These are phyloP conservation scores for Ceratina japonica DNA, from an alignment of 1,140 invertebrate species.

Conservation along the genomic window DNA sequence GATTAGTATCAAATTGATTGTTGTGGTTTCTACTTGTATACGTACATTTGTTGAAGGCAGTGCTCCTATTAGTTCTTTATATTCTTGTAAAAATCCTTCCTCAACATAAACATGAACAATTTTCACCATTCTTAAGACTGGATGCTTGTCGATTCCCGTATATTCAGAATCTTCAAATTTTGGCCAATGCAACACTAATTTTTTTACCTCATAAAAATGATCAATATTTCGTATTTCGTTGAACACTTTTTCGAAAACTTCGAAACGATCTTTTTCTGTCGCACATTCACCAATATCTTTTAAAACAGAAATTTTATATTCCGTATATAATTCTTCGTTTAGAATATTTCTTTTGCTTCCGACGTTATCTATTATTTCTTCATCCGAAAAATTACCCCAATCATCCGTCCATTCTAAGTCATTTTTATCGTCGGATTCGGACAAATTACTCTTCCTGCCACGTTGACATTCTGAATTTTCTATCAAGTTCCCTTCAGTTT, in stretches of 20 bases:
- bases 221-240: conserved; percentile 60
- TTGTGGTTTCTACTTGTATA: conserved; percentile 25
- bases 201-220: conserved; percentile 68
- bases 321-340: conserved; percentile 22
- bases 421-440: conserved; percentile 33
- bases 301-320: neutral
- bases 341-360: conserved; percentile 33
- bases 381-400: conserved; percentile 70
- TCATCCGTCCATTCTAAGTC: conserved; percentile 66
- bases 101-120: conserved; percentile 51
- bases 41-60: conserved; percentile 63
- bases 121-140: conserved; percentile 66
- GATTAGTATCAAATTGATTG: conserved; percentile 26
- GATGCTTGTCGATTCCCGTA: conserved; percentile 63
- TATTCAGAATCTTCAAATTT: conserved; percentile 65
- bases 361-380: conserved; percentile 54
- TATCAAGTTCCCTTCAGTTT: conserved; percentile 18
- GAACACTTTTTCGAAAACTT: conserved; percentile 65
- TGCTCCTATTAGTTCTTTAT: conserved; percentile 67
- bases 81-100: conserved; percentile 67
- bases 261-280: conserved; percentile 69
- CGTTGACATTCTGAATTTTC: neutral
- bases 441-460: neutral
- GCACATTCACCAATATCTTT: conserved; percentile 30
- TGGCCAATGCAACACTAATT: conserved; percentile 66